Evolutionary conservation across 2,797 vertebrate species (phyloP).

Genomic region (Cheirogaleus major): DNA sequence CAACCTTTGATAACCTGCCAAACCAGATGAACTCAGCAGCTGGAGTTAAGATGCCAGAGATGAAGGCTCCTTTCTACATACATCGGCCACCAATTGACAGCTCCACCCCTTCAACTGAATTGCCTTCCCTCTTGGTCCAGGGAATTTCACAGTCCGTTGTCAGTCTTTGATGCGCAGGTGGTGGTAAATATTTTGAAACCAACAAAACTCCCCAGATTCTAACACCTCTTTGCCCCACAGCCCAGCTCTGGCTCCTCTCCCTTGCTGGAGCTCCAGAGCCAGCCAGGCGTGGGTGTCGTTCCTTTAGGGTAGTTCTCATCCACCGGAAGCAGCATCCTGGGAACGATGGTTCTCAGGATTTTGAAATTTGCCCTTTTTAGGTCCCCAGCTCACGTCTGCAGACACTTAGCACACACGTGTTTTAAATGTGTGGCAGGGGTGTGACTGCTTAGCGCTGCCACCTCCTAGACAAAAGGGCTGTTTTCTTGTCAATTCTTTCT

Average conservation of each 20-base stretch:
- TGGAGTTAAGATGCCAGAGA: neutral
- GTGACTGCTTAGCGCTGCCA: neutral
- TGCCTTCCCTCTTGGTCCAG: slow-evolving; percentile 19
- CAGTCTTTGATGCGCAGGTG: slow-evolving; percentile 68
- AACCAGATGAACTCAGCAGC: neutral
- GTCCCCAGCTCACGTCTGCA: neutral
- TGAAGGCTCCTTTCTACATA: neutral
- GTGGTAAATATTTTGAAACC: slow-evolving; percentile 44
- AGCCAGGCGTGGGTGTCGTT: neutral
- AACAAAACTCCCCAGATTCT: neutral
- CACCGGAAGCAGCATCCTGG: neutral
- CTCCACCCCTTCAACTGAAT: slow-evolving; percentile 32
- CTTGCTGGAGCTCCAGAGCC: neutral
- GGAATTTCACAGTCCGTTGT: slow-evolving; percentile 49
- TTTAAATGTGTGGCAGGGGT: neutral
- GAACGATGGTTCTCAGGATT: neutral
- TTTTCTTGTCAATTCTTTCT: neutral
- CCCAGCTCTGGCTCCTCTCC: neutral
- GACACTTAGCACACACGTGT: neutral
- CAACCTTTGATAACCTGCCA: neutral
- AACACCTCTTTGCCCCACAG: neutral
- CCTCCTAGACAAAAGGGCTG: neutral
- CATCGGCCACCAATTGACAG: neutral
- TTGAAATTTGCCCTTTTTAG: neutral
- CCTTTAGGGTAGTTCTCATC: neutral